Evolutionary conservation across 2,797 vertebrate genomes (phyloP), one percentile per base, ranked within the genome.

Genomic region (Toxotes lorentzi): DNA sequence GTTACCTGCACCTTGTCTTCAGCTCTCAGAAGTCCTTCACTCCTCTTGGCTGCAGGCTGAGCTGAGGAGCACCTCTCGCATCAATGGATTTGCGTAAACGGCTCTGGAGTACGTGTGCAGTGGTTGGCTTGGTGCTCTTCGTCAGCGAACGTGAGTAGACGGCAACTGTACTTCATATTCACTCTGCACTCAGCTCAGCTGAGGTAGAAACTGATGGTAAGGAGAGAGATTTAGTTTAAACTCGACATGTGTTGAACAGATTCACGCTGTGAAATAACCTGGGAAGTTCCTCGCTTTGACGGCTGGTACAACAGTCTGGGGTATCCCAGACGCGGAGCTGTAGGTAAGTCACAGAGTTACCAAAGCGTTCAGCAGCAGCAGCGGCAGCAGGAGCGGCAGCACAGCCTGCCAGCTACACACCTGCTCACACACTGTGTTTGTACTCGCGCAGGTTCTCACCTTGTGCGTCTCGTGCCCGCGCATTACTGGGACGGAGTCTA

Each of bases 281-380:
- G 97, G 97, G 98, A 99, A 92, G 92, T 97, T 0, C 96, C 97
- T 76, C 96, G 98, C 54, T 98, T 96, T 0, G 98, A 99, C 0
- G 98, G 98, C 48, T 99, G 97, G 98, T 99, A 98, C 92, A 99
- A 99, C 95, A 99, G 97, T 81, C 87, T 98, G 67, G 95, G 95
- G 32, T 75, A 95, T 78, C 97, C 97, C 43, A 84, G 84, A 27
- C 93, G 90, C 0, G 97, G 98, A 17, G 89, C 96, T 0, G 95
- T 92, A 2, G 97, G 98, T 99, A 82, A 88, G 90, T 87, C n/a
- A n/a, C 6, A 34, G 5, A n/a, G 53, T 7, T 12, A 0, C 12
- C n/a, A 32, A 27, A 35, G 34, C 9, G 4, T 35, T 35, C 40
- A 14, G 40, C 35, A 9, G 35, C 35, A 9, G 35, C 35, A 6